phyloP scores from a whole-genome alignment of 2,888 invertebrate genomes.

The Gymnosoma rotundatum region DNA sequence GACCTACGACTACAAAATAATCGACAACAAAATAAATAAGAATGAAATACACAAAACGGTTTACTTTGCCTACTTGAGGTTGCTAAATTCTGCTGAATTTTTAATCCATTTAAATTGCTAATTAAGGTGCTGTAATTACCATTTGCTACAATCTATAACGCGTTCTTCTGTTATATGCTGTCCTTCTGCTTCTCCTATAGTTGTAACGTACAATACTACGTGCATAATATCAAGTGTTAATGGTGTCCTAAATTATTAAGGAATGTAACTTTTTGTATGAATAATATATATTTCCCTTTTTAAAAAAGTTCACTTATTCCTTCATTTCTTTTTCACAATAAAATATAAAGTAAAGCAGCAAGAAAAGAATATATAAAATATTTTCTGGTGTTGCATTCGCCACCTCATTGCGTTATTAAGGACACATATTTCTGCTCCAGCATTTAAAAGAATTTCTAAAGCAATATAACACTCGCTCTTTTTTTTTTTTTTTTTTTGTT shows the following conservation, averaged over 20 bases:
- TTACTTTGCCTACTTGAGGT: too few relatives aligned
- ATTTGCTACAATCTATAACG: too few relatives aligned
- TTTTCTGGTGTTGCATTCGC: background rate
- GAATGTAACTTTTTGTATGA: too few relatives aligned
- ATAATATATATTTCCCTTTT: too few relatives aligned
- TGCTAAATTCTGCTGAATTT: too few relatives aligned
- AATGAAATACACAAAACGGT: too few relatives aligned
- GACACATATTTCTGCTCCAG: background rate
- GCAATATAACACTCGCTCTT: background rate
- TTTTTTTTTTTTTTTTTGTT: background rate
- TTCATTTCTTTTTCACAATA: background rate
- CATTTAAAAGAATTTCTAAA: background rate
- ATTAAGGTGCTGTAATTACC: too few relatives aligned
- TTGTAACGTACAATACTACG: conserved; percentile 1
- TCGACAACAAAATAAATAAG: too few relatives aligned
- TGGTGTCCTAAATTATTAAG: conserved; percentile 26
- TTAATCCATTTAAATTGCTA: too few relatives aligned
- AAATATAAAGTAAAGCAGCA: background rate
- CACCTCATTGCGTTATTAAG: background rate
- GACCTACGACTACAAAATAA: too few relatives aligned
- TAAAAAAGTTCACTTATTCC: background rate
- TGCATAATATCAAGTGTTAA: conserved; percentile 31
- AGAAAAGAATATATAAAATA: background rate
- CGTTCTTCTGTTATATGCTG: too few relatives aligned
- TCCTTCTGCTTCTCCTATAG: background rate